Evolutionary conservation across 2,113 vertebrate genomes (phyloP).

Genomic region (Uria aalge): DNA sequence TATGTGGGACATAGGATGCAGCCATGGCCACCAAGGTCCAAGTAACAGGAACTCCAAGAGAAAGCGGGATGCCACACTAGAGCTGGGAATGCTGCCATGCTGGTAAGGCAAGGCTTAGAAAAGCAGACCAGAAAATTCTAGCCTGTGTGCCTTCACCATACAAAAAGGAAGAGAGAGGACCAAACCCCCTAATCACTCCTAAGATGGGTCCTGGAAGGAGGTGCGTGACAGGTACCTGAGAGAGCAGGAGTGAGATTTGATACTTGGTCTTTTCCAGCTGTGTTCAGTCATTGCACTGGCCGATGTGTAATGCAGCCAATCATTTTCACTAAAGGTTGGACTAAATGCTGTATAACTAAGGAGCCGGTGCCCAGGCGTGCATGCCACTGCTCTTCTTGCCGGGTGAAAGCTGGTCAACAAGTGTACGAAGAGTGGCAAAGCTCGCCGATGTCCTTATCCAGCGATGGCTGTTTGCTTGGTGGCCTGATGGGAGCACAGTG

Average conservation of each 20-base stretch:
- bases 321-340: not conserved
- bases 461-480: not conserved
- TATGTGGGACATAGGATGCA: not conserved
- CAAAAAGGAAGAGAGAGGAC: not conserved
- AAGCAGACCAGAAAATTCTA: not conserved
- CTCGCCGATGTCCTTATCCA: not conserved
- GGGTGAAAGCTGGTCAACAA: not conserved
- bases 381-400: not conserved
- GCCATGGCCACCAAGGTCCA: not conserved
- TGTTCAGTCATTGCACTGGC: not conserved
- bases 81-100: not conserved
- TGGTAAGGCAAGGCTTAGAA: not conserved
- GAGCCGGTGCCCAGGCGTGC: fast-evolving
- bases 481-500: fast-evolving
- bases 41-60: not conserved
- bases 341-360: not conserved
- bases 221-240: not conserved
- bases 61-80: not conserved
- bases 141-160: not conserved
- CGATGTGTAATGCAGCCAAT: not conserved
- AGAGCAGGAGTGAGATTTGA: not conserved
- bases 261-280: fast-evolving
- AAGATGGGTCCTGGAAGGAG: not conserved
- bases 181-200: not conserved
- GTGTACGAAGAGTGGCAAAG: fast-evolving